phyloP scores from a whole-genome alignment of 2,888 invertebrate genomes.

The Drosophila quinaria region DNA sequence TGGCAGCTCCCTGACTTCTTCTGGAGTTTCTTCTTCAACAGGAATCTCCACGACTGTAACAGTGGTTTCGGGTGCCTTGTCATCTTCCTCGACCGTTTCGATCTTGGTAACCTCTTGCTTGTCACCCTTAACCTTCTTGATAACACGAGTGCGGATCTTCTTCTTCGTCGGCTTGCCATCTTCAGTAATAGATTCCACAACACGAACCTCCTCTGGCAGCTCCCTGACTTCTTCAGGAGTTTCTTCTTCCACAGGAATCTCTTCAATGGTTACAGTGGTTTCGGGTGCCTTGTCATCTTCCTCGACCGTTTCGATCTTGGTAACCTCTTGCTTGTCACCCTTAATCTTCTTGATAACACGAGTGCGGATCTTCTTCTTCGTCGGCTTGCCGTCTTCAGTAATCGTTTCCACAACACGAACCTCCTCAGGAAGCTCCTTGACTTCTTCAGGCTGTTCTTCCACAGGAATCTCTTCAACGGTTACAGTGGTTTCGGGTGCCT shows the following conservation, averaged over 20 bases:
- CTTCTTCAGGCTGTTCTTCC: too few species aligned
- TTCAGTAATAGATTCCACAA: conserved; percentile 13
- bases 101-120: conserved; percentile 21
- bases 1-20: conserved; percentile 7
- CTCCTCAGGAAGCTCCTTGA: conserved; percentile 23
- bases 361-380: conserved; percentile 25
- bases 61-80: conserved; percentile 18
- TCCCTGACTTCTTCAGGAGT: conserved; percentile 18
- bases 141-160: conserved; percentile 21
- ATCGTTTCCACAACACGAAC: conserved; percentile 17
- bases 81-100: conserved; percentile 20
- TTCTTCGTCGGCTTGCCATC: conserved; percentile 16
- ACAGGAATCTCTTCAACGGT: conserved; percentile 37
- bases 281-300: conserved; percentile 18
- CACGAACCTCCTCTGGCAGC: conserved; percentile 21
- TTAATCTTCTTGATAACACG: conserved; percentile 25
- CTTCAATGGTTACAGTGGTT: conserved; percentile 11
- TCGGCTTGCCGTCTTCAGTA: conserved; percentile 8
- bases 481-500: conserved; percentile 39
- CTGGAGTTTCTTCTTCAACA: too few species aligned
- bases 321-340: conserved; percentile 23
- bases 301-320: conserved; percentile 22
- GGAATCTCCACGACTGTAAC: conserved; percentile 12
- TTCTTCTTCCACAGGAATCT: conserved; percentile 7
- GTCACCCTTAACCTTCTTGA: conserved; percentile 21